These are phyloP conservation scores for Caenorhabditis inopinata DNA, from an alignment of 1,140 invertebrate genomes.

Conservation along the genomic window DNA sequence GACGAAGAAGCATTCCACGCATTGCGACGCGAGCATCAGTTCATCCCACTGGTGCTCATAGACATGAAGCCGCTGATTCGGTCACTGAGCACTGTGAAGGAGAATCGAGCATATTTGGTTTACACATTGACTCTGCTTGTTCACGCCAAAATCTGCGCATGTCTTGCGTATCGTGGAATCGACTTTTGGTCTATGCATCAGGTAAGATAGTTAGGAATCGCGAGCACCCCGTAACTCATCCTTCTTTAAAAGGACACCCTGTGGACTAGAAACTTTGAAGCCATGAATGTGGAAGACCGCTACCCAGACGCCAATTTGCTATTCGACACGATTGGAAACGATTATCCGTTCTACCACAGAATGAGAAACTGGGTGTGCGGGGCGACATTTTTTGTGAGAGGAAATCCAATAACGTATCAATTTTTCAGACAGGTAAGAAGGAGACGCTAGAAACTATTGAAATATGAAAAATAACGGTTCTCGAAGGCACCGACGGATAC, in stretches of 20 bases:
- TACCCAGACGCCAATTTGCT: background rate
- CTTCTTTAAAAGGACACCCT: background rate
- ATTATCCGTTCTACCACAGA: background rate
- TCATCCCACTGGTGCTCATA: background rate
- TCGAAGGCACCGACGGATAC: too few relatives aligned
- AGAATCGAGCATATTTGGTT: background rate
- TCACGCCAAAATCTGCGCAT: background rate
- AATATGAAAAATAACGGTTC: too few relatives aligned
- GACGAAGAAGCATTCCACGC: background rate
- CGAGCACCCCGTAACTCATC: too few relatives aligned
- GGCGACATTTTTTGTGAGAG: background rate
- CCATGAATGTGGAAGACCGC: background rate
- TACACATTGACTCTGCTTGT: conserved; percentile 3
- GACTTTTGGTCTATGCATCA: conserved; percentile 22
- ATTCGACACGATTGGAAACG: conserved; percentile 4
- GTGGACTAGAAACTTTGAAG: background rate
- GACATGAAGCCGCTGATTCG: background rate
- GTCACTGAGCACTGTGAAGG: background rate
- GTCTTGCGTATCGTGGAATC: background rate
- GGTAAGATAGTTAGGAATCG: background rate
- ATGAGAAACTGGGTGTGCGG: conserved; percentile 7
- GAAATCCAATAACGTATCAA: background rate
- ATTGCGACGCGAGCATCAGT: background rate
- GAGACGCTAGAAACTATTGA: too few relatives aligned
- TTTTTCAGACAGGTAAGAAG: conserved; percentile 2